Evolutionary conservation across 2,797 vertebrate species (phyloP).

Genomic region (Myotis daubentonii): DNA sequence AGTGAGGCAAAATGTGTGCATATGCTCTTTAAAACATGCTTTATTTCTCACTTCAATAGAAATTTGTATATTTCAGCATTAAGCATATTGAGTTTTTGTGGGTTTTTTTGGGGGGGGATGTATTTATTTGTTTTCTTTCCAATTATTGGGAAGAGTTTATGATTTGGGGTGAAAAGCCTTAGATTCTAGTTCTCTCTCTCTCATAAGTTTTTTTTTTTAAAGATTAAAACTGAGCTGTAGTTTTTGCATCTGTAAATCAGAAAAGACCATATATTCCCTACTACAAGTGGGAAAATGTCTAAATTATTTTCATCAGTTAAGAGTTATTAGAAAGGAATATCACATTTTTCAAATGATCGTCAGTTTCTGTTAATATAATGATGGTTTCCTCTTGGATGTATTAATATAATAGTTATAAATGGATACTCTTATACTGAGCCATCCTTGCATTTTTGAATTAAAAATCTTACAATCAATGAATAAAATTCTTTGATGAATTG

Average conservation of each 20-base stretch:
- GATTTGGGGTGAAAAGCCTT: not conserved
- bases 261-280: not conserved
- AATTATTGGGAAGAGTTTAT: not conserved
- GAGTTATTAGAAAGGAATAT: constrained; percentile 3
- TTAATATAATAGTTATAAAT: not conserved
- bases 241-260: not conserved
- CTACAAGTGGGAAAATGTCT: not conserved
- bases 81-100: not conserved
- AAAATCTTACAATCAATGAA: not conserved
- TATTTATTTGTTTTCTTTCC: not conserved
- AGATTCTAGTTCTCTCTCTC: not conserved
- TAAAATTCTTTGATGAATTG: not conserved
- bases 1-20: not conserved
- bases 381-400: not conserved
- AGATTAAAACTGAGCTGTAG: not conserved
- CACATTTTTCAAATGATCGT: not conserved
- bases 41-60: not conserved
- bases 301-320: not conserved
- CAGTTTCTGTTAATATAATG: not conserved
- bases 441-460: constrained; percentile 34
- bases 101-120: not conserved
- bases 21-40: not conserved
- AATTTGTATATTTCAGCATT: not conserved
- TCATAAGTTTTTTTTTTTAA: not conserved
- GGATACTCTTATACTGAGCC: not conserved